Percentiles rank a stretch among this genome's conserved stretches.
Conservation (phyloP, 2,888 invertebrate genomes). For the Caenorhabditis doughertyi region DNA sequence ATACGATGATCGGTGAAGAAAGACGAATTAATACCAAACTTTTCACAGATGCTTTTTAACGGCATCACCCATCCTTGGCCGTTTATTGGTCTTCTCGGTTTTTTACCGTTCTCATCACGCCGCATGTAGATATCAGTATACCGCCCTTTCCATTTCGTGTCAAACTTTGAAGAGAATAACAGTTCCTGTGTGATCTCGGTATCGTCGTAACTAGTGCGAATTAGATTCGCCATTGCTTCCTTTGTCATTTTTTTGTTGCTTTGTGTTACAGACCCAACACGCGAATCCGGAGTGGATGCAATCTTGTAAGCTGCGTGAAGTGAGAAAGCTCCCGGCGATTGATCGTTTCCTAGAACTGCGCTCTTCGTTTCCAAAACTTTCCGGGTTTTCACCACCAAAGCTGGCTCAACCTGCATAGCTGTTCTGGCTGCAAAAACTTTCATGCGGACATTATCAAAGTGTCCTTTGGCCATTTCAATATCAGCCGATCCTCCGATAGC, state of each 20-base stretch:
- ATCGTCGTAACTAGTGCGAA: constrained; percentile 66
- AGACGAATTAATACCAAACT: constrained; percentile 65
- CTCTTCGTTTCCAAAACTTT: constrained; percentile 54
- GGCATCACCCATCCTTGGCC: constrained; percentile 75
- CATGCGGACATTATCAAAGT: constrained; percentile 68
- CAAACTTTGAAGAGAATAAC: constrained; percentile 71
- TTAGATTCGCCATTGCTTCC: constrained; percentile 68
- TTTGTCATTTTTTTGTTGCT: constrained; percentile 62
- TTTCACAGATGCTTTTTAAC: constrained; percentile 70
- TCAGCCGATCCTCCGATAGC: constrained; percentile 1
- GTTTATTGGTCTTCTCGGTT: constrained; percentile 69
- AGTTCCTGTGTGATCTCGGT: constrained; percentile 70
- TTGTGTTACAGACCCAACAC: constrained; percentile 22
- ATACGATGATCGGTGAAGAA: constrained; percentile 74
- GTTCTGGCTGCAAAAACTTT: constrained; percentile 74
- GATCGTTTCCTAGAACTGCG: constrained; percentile 40
- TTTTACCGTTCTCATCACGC: constrained; percentile 62
- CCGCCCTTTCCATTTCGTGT: constrained; percentile 72
- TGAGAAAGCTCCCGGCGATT: constrained; percentile 69
- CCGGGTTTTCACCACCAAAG: constrained; percentile 61
- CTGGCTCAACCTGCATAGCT: constrained; percentile 72
- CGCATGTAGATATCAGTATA: constrained; percentile 69
- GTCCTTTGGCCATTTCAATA: constrained; percentile 51
- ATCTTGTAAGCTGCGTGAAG: constrained; percentile 63
- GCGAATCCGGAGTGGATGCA: constrained; percentile 51